Base-by-base conservation (phyloP, 2,888 invertebrate species). In the Colostygia pectinataria region DNA sequence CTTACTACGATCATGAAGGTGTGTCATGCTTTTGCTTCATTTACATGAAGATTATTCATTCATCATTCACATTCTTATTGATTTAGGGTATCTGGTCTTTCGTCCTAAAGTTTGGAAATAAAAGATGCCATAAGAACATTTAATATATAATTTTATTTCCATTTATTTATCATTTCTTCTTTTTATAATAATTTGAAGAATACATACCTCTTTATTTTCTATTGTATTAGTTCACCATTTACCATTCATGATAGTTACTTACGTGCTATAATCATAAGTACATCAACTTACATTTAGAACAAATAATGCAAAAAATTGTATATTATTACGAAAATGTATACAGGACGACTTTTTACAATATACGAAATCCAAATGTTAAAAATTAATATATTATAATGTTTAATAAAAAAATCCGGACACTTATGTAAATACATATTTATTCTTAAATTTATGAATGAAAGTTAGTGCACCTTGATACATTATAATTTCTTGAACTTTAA, bases 101-200 rank as follows among this genome's bases (percentile, higher is more conserved):
- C n/a, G n/a, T n/a, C n/a, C n/a, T n/a, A n/a, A n/a, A 10, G 1
- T 14, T 7, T 25, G 12, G 25, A 39, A 42, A 34, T 43, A 43
- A 44, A 50, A 50, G 20, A 34, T 24, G 0, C 1, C 13, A 28
- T 4, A 20, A 13, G 12, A 59, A 66, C 62, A 64, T 75, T 78
- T 76, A 77, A 66, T 79, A 80, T 77, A 78, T 64, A 60, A 64
- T 65, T 80, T 80, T 77, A 75, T 75, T 66, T 45, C 54, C 60
- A 61, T 65, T 53, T 60, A 57, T 74, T 77, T 74, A 77, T 69
- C 36, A 53, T 67, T 65, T 59, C 60, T 55, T 60, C 51, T 65
- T 71, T 70, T 67, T 73, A 71, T 66, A 59, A 65, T 71, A 73
- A 64, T 68, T 66, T 71, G 71, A 70, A 77, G 75, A 75, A 68